Evolutionary conservation across 2,888 invertebrate genomes (phyloP).

Genomic region (Schizotus pectinicornis): DNA sequence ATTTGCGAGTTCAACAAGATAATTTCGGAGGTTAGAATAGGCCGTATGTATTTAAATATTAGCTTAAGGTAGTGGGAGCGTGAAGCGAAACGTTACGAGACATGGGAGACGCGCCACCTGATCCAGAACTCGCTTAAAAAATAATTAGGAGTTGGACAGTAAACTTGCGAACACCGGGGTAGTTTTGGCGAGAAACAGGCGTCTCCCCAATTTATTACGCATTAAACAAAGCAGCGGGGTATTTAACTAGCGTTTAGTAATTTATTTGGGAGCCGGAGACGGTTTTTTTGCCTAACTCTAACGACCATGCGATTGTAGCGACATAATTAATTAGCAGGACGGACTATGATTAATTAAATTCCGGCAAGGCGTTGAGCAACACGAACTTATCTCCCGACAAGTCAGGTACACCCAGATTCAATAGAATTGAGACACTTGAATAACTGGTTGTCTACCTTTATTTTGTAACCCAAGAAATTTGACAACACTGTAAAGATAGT

Average conservation of each 20-base stretch:
- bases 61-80: constrained; percentile 2
- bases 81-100: no score
- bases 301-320: constrained; percentile 10
- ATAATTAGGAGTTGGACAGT: constrained; percentile 10
- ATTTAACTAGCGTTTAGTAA: constrained; percentile 23
- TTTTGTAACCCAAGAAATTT: no score
- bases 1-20: constrained; percentile 21
- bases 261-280: constrained; percentile 18
- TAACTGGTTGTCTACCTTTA: no score
- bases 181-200: constrained; percentile 16
- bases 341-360: constrained; percentile 8
- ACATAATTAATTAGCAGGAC: constrained; percentile 2
- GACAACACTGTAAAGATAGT: no score
- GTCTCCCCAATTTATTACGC: constrained; percentile 24
- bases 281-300: constrained; percentile 12
- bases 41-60: constrained; percentile 21
- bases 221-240: constrained; percentile 21
- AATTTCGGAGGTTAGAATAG: constrained; percentile 20
- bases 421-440: no score
- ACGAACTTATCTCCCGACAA: background rate
- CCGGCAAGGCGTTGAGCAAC: background rate
- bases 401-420: no score
- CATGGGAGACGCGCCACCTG: no score
- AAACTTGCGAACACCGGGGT: constrained; percentile 8
- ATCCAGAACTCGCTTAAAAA: constrained; percentile 1